These are phyloP conservation scores for Drosophila subpulchrella DNA, from an alignment of 1,140 invertebrate genomes.

Conservation along the genomic window DNA sequence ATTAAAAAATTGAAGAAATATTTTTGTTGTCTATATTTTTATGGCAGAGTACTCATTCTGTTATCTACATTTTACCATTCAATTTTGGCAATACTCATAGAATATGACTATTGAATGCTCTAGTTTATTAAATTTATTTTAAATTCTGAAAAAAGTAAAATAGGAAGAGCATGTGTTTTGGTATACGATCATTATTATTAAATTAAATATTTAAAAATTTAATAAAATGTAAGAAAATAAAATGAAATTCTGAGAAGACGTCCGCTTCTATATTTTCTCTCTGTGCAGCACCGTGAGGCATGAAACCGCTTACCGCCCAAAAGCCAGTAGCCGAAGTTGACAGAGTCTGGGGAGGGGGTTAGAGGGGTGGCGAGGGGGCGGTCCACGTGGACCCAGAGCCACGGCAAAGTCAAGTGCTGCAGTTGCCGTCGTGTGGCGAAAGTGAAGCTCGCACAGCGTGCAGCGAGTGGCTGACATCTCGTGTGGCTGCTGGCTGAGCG, in stretches of 20 bases:
- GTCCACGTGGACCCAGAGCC: slow-evolving; percentile 31
- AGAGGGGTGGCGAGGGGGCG: neutral
- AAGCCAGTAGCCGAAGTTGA: slow-evolving; percentile 28
- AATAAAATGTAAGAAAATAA: too few relatives aligned
- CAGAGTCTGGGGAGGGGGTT: slow-evolving; percentile 8
- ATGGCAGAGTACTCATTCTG: too few relatives aligned
- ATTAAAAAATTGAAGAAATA: too few relatives aligned
- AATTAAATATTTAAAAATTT: too few relatives aligned
- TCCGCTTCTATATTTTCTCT: neutral
- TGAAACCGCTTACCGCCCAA: slow-evolving; percentile 29
- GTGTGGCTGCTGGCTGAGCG: slow-evolving; percentile 27
- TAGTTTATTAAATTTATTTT: neutral
- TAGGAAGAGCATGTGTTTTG: too few relatives aligned
- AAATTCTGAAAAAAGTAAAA: too few relatives aligned
- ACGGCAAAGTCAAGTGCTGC: slow-evolving; percentile 50
- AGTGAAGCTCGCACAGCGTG: slow-evolving; percentile 46
- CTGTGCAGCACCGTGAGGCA: slow-evolving; percentile 11
- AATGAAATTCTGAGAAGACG: too few relatives aligned
- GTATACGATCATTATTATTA: too few relatives aligned
- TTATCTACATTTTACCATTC: neutral
- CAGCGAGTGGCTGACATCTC: slow-evolving; percentile 43
- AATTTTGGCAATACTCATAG: neutral
- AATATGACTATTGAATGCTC: neutral
- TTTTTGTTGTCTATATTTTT: too few relatives aligned
- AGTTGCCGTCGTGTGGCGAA: slow-evolving; percentile 53